These are phyloP conservation scores for Tachypleus tridentatus DNA, from an alignment of 1,140 invertebrate genomes.

Conservation along the genomic window DNA sequence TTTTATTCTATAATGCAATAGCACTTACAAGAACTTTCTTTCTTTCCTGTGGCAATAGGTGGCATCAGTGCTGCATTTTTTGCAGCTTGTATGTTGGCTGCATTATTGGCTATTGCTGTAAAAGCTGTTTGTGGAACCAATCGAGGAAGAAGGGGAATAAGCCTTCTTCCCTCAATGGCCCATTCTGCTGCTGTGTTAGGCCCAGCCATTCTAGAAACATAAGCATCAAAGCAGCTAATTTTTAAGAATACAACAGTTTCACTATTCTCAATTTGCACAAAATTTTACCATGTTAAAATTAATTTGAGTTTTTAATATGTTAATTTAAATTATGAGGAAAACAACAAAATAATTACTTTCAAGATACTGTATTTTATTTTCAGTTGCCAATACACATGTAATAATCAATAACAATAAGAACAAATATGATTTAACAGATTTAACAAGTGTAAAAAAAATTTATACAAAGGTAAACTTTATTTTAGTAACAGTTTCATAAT, in stretches of 20 bases:
- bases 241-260: background rate
- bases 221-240: constrained; percentile 4
- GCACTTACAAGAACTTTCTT: constrained; percentile 4
- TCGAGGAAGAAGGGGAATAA: constrained; percentile 65
- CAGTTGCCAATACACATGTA: too few relatives aligned
- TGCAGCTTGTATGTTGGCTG: constrained; percentile 40
- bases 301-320: constrained; percentile 2
- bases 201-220: constrained; percentile 53
- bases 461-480: too few relatives aligned
- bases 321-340: too few relatives aligned
- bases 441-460: too few relatives aligned
- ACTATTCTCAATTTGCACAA: constrained; percentile 18
- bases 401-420: too few relatives aligned
- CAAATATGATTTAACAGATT: too few relatives aligned
- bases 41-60: constrained; percentile 27
- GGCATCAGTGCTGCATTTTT: constrained; percentile 38
- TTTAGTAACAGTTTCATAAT: too few relatives aligned
- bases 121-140: constrained; percentile 68
- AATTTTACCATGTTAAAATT: constrained; percentile 16
- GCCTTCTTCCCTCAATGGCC: constrained; percentile 68
- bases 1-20: too few relatives aligned
- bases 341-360: too few relatives aligned
- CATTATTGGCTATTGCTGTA: constrained; percentile 64
- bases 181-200: constrained; percentile 67
- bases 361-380: too few relatives aligned